Evolutionary conservation across 2,113 vertebrate species (phyloP), one percentile per base, ranked within the genome.

Genomic region (Gadus macrocephalus): DNA sequence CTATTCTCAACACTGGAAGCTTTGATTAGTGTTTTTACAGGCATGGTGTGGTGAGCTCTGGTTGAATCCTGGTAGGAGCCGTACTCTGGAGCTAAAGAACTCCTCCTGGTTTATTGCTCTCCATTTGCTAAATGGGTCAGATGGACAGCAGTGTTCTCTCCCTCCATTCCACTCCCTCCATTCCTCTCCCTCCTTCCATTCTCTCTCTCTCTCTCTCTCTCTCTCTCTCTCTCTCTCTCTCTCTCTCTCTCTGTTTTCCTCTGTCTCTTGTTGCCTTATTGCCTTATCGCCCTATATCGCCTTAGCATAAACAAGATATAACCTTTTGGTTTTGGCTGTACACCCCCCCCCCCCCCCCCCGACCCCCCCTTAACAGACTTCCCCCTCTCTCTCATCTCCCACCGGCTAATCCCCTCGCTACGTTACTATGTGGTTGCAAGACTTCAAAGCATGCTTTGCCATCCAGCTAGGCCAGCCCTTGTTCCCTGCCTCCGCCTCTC

Each of bases 51-150:
- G 71, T 74, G 69, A 67, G 73, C 68, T 67, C 53, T 66, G 73
- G 61, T 66, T 72, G 68, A 67, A 70, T 66, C 71, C 72, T 80
- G 70, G 55, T 22, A 31, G 16, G 31, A 55, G 16, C 55, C 38
- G 65, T 60, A 58, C 72, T 71, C 74, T 67, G 31, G n/a, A 53
- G 53, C 42, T 31, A 60, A 5, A 58, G 22, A 67, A 42, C 31
- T 62, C 67, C 27, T 38, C 68, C 77, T 58, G 63, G 65, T 72
- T 78, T 74, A 69, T 53, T 67, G 72, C 71, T 75, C 74, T 79
- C 81, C 74, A 56, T 80, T 81, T 84, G 81, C 79, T 80, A 89
- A 88, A 84, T 89, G 75, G 87, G 85, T 83, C 83, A 86, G 75
- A 82, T 22, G 20, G 75, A 76, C 67, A 78, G 75, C 63, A 58